Evolutionary conservation across 2,113 vertebrate genomes (phyloP), one percentile per base, ranked within the genome.

Genomic region (Lycaon pictus): DNA sequence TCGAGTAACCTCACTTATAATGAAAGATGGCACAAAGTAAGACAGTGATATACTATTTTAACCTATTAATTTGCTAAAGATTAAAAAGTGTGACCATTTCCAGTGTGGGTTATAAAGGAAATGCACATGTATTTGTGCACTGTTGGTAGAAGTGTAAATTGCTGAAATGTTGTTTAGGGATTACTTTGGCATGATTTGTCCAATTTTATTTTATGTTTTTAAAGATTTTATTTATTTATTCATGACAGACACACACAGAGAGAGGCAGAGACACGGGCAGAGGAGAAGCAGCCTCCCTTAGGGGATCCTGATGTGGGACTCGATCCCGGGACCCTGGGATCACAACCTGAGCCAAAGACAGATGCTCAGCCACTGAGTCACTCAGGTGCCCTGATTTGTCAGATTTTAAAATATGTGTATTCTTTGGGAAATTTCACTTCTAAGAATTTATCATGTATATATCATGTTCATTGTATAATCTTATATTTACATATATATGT

Each of bases 111-210:
- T 29, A 72, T 63, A 37, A 10, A 71, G 29, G 55, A 55, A 84
- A 72, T 86, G 19, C 69, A 4, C 22, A 5, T 13, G 1, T 6
- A 58, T 22, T 60, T 2, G 7, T 1, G 17, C 6, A 35, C 88
- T 67, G 2, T 51, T 53, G 19, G 23, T 48, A 72, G 55, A 82
- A 58, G 37, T 67, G 1, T 81, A 72, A 95, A 79, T 55, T 56
- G 53, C 16, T 82, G n/a, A 79, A 88, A 79, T 97, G 20, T 8
- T 56, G 2, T 93, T 97, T 74, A 74, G 76, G 72, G 22, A 25
- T 65, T 43, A 60, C 10, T 74, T 89, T 60, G 90, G 11, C 11
- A 93, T 63, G 7, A 53, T 83, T 87, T 53, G 23, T 71, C 20
- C 90, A 86, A 94, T 87, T 90, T 69, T 43, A 7, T 43, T 43